Conservation (phyloP, 2,888 invertebrate genomes). For the Liopterus haemorrhoidalis region DNA sequence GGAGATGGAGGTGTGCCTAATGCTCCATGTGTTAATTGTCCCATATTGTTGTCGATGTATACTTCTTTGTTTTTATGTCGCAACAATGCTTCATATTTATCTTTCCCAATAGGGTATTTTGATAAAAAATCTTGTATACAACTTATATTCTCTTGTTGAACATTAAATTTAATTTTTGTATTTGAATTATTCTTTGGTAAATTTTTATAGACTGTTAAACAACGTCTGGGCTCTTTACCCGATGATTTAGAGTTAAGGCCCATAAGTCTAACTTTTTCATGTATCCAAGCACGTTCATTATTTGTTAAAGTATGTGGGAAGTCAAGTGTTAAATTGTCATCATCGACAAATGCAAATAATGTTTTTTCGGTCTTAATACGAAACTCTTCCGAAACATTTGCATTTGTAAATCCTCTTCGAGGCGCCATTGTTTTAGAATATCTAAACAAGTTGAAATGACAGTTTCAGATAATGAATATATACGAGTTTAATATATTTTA, state of each 20-base stretch:
- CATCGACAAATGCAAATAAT: conserved; percentile 10
- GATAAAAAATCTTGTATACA: conserved; percentile 8
- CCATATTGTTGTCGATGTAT: conserved; percentile 8
- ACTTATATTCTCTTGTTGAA: conserved; percentile 7
- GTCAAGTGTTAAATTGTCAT: conserved; percentile 11
- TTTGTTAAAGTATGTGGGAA: conserved; percentile 72
- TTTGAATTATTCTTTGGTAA: conserved; percentile 14
- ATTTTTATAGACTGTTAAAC: conserved; percentile 29
- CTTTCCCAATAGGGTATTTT: conserved; percentile 1
- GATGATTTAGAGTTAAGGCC: conserved; percentile 75
- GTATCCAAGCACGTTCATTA: conserved; percentile 74
- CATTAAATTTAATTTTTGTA: conserved; percentile 8
- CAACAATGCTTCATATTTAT: not conserved
- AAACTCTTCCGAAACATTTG: conserved; percentile 15
- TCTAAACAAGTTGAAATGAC: too few relatives aligned
- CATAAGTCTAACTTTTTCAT: conserved; percentile 59
- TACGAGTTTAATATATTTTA: too few relatives aligned
- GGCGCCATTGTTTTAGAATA: too few relatives aligned
- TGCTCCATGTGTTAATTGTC: conserved; percentile 31
- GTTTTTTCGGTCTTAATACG: conserved; percentile 9
- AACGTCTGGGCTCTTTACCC: conserved; percentile 56
- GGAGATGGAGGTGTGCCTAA: conserved; percentile 35
- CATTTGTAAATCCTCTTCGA: conserved; percentile 1
- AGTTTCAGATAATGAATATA: too few relatives aligned
- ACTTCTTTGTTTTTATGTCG: conserved; percentile 8